Percentiles rank a stretch among this genome's conserved stretches.
Conservation (phyloP, 1,140 invertebrate genomes). For the Drosophila paulistorum region DNA sequence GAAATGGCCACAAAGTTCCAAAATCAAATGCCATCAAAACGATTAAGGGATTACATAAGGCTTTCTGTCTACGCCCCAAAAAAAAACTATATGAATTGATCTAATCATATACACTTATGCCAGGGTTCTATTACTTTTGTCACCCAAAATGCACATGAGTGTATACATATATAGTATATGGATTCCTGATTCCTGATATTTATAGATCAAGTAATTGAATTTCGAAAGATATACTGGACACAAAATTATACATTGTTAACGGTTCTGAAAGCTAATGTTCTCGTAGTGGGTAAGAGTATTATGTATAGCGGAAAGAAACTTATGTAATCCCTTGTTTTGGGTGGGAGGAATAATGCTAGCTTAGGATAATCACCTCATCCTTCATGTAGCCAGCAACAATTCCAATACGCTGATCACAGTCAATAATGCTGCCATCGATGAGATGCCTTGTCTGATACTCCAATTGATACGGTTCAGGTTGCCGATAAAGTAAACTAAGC, state of each 20-base stretch:
- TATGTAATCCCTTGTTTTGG: background rate
- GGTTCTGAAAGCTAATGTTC: background rate
- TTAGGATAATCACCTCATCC: constrained; percentile 88
- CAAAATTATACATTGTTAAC: too few species aligned
- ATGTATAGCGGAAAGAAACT: background rate
- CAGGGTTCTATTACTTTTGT: background rate
- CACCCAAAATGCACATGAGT: background rate
- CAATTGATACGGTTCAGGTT: constrained; percentile 89
- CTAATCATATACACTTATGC: background rate
- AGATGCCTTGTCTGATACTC: constrained; percentile 93
- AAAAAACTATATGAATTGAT: background rate
- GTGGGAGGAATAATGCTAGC: too few species aligned
- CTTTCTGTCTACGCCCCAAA: background rate
- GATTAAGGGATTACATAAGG: constrained; percentile 4
- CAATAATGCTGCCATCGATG: constrained; percentile 92
- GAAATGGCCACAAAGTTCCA: background rate
- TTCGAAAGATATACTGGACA: too few species aligned
- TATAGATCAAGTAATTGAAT: too few species aligned
- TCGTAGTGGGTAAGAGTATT: background rate
- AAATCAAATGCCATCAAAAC: background rate
- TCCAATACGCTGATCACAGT: constrained; percentile 93
- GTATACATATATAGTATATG: too few species aligned
- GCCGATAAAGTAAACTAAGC: constrained; percentile 86
- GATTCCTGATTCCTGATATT: background rate
- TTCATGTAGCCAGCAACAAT: constrained; percentile 93